These are phyloP conservation scores for Pipa parva DNA, from an alignment of 2,113 vertebrate species.

Conservation along the genomic window DNA sequence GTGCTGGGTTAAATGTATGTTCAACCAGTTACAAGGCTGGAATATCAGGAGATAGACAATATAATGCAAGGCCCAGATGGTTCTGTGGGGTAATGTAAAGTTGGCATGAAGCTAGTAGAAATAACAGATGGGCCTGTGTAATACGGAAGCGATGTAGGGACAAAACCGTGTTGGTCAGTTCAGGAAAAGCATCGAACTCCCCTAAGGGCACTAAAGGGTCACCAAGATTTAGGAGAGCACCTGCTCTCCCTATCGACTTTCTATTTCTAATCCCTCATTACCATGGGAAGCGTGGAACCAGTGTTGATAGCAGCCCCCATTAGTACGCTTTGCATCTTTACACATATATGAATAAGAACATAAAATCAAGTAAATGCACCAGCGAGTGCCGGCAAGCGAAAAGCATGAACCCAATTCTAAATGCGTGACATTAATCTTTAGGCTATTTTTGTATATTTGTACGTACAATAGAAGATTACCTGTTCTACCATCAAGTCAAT, in stretches of 20 bases:
- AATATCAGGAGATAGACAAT: too few relatives aligned
- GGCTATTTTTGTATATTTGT: not conserved
- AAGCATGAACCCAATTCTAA: conserved; percentile 18
- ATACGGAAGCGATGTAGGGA: not conserved
- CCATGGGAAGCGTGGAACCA: conserved; percentile 22
- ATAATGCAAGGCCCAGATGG: too few relatives aligned
- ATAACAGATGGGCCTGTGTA: too few relatives aligned
- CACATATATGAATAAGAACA: conserved; percentile 41
- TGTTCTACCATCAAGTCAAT: not conserved
- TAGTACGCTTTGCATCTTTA: not conserved
- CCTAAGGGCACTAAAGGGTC: conserved; percentile 27
- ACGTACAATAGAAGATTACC: not conserved
- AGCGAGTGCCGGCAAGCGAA: not conserved
- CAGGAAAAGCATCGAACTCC: not conserved
- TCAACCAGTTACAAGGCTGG: too few relatives aligned
- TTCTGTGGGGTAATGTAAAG: too few relatives aligned
- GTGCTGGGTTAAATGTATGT: too few relatives aligned
- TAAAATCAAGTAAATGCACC: conserved; percentile 22
- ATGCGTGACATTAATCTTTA: conserved; percentile 24
- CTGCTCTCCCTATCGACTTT: conserved; percentile 38
- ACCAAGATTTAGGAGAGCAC: conserved; percentile 33
- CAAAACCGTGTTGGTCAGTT: not conserved
- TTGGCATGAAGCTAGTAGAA: too few relatives aligned
- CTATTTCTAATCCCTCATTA: conserved; percentile 36
- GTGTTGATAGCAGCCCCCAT: not conserved